Conservation (phyloP, 2,113 vertebrate species). For the Chloropsis hardwickii region DNA sequence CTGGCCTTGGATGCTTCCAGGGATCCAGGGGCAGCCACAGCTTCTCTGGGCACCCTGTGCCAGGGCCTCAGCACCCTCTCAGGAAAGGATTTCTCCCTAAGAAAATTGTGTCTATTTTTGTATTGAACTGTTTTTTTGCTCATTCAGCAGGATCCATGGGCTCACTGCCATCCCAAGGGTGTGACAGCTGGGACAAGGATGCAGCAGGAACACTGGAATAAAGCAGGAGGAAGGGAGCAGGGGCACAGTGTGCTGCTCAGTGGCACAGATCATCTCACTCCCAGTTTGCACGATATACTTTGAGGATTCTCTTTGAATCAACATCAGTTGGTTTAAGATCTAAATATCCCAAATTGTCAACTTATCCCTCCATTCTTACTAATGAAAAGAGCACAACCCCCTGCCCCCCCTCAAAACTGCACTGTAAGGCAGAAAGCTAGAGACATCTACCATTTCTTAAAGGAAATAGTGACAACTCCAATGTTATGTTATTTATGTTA, state of each 20-base stretch:
- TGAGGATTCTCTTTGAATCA: background rate
- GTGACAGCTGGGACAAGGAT: background rate
- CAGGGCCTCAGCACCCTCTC: fast-evolving
- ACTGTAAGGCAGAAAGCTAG: background rate
- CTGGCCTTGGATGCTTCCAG: background rate
- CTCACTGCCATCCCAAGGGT: background rate
- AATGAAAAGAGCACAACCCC: background rate
- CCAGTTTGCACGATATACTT: background rate
- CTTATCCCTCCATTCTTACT: background rate
- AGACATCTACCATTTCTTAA: background rate
- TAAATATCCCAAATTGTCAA: background rate
- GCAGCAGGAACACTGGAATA: background rate
- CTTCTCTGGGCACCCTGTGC: background rate
- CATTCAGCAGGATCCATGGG: background rate
- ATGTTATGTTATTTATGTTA: background rate
- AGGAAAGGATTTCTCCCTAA: background rate
- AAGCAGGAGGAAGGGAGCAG: background rate
- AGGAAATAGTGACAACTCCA: background rate
- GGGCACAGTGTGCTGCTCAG: background rate
- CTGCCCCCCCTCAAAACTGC: fast-evolving
- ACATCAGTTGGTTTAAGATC: background rate
- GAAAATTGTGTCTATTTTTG: background rate
- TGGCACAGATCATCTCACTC: background rate
- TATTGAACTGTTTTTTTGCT: background rate
- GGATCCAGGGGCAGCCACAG: background rate